These are phyloP conservation scores for Paraescarpia echinospica DNA, from an alignment of 1,140 invertebrate species.

Conservation along the genomic window DNA sequence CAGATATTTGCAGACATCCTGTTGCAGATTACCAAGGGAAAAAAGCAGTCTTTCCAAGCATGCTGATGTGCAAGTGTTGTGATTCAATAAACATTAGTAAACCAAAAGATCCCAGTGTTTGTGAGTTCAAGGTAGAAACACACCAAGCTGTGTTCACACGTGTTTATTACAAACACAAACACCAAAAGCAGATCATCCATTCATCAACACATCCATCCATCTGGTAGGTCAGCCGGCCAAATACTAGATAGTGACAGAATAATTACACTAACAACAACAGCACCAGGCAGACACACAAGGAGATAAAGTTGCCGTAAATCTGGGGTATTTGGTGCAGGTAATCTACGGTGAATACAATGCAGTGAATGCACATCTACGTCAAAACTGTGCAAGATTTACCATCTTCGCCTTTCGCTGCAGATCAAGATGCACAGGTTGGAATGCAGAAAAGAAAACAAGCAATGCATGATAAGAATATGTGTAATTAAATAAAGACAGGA, in stretches of 20 bases:
- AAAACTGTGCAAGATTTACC: slow-evolving; percentile 9
- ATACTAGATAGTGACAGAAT: neutral
- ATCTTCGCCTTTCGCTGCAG: slow-evolving; percentile 23
- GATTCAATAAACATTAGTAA: neutral
- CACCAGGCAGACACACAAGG: neutral
- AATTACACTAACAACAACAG: neutral
- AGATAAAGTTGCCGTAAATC: neutral
- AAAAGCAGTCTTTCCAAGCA: neutral
- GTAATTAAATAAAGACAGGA: neutral
- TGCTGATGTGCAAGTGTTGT: neutral
- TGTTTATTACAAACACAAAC: slow-evolving; percentile 3
- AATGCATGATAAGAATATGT: neutral
- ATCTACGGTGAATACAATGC: neutral
- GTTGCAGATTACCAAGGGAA: too few species aligned
- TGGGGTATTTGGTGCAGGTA: neutral
- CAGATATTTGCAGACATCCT: too few species aligned
- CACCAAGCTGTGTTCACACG: neutral
- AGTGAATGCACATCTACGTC: neutral
- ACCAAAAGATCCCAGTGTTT: neutral
- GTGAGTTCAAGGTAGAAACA: neutral
- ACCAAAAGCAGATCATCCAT: slow-evolving; percentile 2
- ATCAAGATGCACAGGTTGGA: neutral
- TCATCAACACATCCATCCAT: neutral
- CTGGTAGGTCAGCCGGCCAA: neutral
- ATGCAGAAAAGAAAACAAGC: slow-evolving; percentile 6